Conservation (phyloP, 2,888 invertebrate genomes). For the Coenonympha arcania region DNA sequence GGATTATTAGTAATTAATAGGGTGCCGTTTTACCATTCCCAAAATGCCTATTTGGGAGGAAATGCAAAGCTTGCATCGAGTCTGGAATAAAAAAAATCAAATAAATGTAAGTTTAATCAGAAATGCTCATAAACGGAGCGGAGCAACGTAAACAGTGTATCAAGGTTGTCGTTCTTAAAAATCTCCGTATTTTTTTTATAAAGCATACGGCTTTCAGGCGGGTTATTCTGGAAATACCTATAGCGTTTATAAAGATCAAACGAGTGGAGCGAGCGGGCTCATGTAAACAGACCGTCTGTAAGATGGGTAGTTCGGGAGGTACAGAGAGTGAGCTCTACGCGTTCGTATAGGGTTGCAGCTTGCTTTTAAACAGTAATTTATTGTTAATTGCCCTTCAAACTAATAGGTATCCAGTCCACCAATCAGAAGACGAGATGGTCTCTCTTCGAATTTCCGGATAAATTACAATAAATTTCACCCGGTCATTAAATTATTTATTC, state of each 20-base stretch:
- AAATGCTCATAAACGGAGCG: slow-evolving; percentile 61
- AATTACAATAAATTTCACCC: too few relatives aligned
- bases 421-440: too few relatives aligned
- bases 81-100: slow-evolving; percentile 48
- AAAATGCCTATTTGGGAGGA: too few relatives aligned
- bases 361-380: too few relatives aligned
- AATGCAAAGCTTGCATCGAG: slow-evolving; percentile 19
- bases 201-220: slow-evolving; percentile 54
- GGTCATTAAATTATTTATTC: too few relatives aligned
- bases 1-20: too few relatives aligned
- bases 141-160: slow-evolving; percentile 58
- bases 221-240: slow-evolving; percentile 71
- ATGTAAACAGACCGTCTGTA: slow-evolving; percentile 64
- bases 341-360: slow-evolving; percentile 20
- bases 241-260: slow-evolving; percentile 74
- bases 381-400: too few relatives aligned
- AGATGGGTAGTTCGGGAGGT: slow-evolving; percentile 28
- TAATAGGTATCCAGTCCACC: too few relatives aligned
- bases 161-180: slow-evolving; percentile 70
- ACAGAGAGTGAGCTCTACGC: slow-evolving; percentile 30
- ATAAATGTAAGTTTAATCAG: slow-evolving; percentile 48
- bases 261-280: slow-evolving; percentile 64
- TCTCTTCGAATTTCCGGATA: too few relatives aligned
- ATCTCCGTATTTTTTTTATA: slow-evolving; percentile 63
- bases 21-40: too few relatives aligned